These are phyloP conservation scores for Meda fulgida DNA, from an alignment of 2,797 vertebrate genomes.

Conservation along the genomic window DNA sequence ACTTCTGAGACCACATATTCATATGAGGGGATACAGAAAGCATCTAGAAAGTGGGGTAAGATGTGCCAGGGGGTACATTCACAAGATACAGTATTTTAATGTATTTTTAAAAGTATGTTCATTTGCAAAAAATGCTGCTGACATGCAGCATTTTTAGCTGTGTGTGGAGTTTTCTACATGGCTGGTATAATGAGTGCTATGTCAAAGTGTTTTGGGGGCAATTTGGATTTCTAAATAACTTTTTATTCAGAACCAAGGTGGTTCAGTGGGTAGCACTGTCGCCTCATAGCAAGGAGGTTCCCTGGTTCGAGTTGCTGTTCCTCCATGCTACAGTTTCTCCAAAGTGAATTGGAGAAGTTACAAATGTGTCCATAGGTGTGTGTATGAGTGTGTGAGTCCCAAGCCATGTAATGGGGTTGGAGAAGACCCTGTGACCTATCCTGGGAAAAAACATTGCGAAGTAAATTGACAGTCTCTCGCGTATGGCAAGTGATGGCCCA, in stretches of 20 bases:
- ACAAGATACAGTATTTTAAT: background rate
- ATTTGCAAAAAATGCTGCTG: conserved; percentile 25
- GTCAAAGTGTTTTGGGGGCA: background rate
- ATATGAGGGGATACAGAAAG: background rate
- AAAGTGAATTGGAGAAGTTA: background rate
- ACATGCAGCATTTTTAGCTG: conserved; percentile 16
- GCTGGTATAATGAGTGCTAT: background rate
- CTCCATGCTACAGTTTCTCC: background rate
- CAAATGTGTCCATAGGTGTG: no score
- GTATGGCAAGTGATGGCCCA: background rate
- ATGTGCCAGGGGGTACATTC: conserved; percentile 13
- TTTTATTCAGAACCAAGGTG: background rate
- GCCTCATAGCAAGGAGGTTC: background rate
- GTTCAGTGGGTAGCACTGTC: background rate
- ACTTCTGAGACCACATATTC: background rate
- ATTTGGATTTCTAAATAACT: background rate
- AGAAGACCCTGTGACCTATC: background rate
- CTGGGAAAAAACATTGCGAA: no score
- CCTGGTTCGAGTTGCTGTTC: background rate
- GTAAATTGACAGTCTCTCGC: no score
- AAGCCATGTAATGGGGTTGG: background rate
- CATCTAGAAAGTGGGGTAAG: conserved; percentile 12
- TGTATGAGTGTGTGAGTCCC: background rate
- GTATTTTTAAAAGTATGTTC: conserved; percentile 3
- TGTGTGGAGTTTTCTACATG: background rate